Evolutionary conservation across 2,113 vertebrate genomes (phyloP).

Genomic region (Oryctolagus cuniculus): DNA sequence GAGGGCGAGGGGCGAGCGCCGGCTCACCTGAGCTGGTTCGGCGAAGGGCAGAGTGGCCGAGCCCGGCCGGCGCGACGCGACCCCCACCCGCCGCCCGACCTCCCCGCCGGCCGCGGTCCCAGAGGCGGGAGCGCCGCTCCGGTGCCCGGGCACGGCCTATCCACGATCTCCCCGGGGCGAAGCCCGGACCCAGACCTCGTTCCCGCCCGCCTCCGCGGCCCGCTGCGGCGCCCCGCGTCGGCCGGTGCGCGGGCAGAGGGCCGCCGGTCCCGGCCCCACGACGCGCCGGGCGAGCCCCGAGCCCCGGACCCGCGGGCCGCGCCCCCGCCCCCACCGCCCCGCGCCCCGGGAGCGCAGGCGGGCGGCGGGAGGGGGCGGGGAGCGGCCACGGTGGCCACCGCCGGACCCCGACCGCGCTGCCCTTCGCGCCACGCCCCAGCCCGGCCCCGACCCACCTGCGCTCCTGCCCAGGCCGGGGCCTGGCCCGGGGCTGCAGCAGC

Average conservation of each 20-base stretch:
- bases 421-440: background rate
- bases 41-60: background rate
- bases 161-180: background rate
- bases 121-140: background rate
- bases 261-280: background rate
- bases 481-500: slow-evolving; percentile 44
- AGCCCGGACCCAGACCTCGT: background rate
- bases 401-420: background rate
- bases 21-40: slow-evolving; percentile 62
- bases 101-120: background rate
- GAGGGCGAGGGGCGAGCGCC: slow-evolving; percentile 9
- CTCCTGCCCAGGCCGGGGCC: slow-evolving; percentile 42
- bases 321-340: slow-evolving; percentile 21
- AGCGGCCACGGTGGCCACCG: slow-evolving; percentile 70
- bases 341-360: slow-evolving; percentile 41
- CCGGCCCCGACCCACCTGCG: slow-evolving; percentile 60
- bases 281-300: background rate
- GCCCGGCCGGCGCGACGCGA: background rate
- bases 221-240: background rate
- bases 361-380: slow-evolving; percentile 63
- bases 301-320: slow-evolving; percentile 49
- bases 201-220: background rate
- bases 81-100: background rate
- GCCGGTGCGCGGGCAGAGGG: background rate
- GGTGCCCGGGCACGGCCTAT: slow-evolving; percentile 50